Percentiles rank a stretch among this genome's conserved stretches.
Evolutionary conservation across 2,113 vertebrate genomes (phyloP).

Genomic region (Solea senegalensis): DNA sequence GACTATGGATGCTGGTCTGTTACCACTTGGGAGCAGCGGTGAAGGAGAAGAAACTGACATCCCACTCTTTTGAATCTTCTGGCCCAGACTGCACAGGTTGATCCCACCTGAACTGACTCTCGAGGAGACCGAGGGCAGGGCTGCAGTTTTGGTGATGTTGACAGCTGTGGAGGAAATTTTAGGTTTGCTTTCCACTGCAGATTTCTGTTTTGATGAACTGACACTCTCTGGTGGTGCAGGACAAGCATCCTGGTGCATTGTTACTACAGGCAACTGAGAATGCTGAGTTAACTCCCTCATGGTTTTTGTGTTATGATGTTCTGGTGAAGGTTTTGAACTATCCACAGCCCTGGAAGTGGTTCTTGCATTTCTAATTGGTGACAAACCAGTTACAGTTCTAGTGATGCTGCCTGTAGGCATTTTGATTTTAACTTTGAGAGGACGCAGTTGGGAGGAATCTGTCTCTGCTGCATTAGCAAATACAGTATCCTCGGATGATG

Average conservation of each 20-base stretch:
- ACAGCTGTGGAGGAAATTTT: conserved; percentile 74
- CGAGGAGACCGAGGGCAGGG: conserved; percentile 63
- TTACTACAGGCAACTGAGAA: conserved; percentile 77
- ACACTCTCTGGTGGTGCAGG: conserved; percentile 86
- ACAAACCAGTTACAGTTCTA: conserved; percentile 85
- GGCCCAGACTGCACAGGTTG: conserved; percentile 68
- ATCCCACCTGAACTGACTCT: conserved; percentile 44
- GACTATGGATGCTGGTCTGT: conserved; percentile 76
- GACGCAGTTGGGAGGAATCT: conserved; percentile 72
- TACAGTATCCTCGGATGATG: conserved; percentile 1
- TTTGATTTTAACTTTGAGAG: conserved; percentile 94
- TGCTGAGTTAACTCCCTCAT: conserved; percentile 62
- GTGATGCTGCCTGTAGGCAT: conserved; percentile 87
- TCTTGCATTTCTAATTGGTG: conserved; percentile 75
- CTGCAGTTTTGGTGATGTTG: conserved; percentile 68
- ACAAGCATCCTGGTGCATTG: conserved; percentile 86
- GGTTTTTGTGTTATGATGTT: conserved; percentile 60
- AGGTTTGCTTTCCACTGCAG: conserved; percentile 56
- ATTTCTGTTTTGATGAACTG: conserved; percentile 86
- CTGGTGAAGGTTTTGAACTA: conserved; percentile 58
- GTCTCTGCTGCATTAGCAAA: conserved; percentile 8
- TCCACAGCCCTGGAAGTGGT: conserved; percentile 45
- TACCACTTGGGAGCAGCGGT: conserved; percentile 62
- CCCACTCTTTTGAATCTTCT: conserved; percentile 82
- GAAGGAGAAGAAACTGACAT: conserved; percentile 35